Conservation (phyloP, 2,888 invertebrate genomes). For the Prionchulus punctatus region DNA sequence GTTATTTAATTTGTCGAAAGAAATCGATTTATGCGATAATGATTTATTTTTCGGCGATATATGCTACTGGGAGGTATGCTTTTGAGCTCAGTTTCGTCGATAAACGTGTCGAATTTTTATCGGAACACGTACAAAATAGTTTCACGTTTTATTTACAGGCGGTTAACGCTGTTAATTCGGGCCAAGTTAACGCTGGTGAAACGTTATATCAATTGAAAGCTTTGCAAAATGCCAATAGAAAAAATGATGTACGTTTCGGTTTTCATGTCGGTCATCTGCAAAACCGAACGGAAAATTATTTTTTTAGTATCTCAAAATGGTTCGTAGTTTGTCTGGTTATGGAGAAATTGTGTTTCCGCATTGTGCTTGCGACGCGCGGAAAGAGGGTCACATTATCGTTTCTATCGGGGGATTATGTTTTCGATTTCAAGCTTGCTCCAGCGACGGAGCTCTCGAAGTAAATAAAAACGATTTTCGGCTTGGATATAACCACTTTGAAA, state of each 20-base stretch:
- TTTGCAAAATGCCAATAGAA: slow-evolving; percentile 70
- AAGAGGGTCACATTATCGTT: slow-evolving; percentile 59
- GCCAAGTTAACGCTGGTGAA: slow-evolving; percentile 71
- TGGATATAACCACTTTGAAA: background rate
- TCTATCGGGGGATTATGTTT: slow-evolving; percentile 49
- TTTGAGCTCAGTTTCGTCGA: background rate
- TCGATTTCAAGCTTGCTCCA: slow-evolving; percentile 65
- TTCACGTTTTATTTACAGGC: slow-evolving; percentile 61
- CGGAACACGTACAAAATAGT: background rate
- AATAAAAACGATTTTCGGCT: too few relatives aligned
- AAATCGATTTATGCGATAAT: slow-evolving; percentile 42
- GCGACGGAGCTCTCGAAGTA: slow-evolving; percentile 57
- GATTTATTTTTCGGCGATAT: slow-evolving; percentile 54
- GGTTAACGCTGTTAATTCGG: slow-evolving; percentile 83
- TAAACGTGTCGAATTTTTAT: background rate
- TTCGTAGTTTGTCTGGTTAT: slow-evolving; percentile 72
- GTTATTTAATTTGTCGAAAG: slow-evolving; percentile 33
- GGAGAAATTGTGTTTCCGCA: slow-evolving; percentile 86
- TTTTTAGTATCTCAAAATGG: slow-evolving; percentile 56
- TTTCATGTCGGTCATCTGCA: background rate
- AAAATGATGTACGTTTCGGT: slow-evolving; percentile 46
- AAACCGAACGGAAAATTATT: background rate
- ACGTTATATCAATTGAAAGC: slow-evolving; percentile 89
- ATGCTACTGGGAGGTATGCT: slow-evolving; percentile 36
- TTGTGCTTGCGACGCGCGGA: slow-evolving; percentile 72